Percentiles rank a stretch among this genome's conserved stretches.
Conservation (phyloP, 1,140 invertebrate species). For the Trichonephila inaurata region DNA sequence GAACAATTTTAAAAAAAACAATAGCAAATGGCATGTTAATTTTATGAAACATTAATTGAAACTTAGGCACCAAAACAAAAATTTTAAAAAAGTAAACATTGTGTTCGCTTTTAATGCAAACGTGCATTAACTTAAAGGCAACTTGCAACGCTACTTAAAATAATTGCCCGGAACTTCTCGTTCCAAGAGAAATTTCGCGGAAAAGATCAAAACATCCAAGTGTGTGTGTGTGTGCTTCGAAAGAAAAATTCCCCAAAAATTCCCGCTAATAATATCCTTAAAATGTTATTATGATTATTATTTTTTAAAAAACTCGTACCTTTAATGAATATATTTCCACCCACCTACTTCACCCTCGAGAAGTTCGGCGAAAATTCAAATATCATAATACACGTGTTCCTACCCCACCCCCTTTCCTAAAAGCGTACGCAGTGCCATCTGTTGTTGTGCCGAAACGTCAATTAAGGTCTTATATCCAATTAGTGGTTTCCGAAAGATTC, state of each 20-base stretch:
- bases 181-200: background rate
- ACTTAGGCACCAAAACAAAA: no score
- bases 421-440: slow-evolving; percentile 27
- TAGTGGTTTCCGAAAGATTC: background rate
- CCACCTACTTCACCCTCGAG: background rate
- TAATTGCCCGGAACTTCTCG: no score
- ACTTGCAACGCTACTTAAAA: no score
- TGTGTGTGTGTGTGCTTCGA: background rate
- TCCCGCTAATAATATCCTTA: background rate
- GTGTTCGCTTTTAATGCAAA: no score
- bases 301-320: background rate
- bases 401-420: background rate
- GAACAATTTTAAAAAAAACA: no score
- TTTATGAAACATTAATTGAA: no score
- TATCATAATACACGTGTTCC: background rate
- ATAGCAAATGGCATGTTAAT: no score
- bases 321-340: slow-evolving; percentile 22
- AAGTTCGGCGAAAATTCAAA: background rate
- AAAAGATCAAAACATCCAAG: background rate
- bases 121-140: no score
- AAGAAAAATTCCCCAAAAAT: background rate
- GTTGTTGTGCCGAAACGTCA: slow-evolving; percentile 43
- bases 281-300: background rate
- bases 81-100: no score
- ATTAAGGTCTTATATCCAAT: slow-evolving; percentile 56